Evolutionary conservation across 2,797 vertebrate genomes (phyloP), one percentile per base, ranked within the genome.

Genomic region (Hoplostethus mediterraneus): DNA sequence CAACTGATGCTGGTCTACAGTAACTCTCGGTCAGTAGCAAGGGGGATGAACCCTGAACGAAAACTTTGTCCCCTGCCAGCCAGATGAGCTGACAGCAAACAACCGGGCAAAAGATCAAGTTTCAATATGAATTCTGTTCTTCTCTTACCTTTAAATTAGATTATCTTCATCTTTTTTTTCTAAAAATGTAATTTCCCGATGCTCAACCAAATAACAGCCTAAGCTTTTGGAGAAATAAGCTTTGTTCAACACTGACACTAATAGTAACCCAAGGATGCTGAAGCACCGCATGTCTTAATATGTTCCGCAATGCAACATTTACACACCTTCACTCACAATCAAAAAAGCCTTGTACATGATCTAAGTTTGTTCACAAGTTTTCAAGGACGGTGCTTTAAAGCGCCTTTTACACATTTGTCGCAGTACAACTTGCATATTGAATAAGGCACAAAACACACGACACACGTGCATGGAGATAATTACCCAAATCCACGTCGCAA

Each of bases 401-500:
- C 59, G 55, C 36, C 16, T 62, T 85, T 82, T 67, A 81, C 75
- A 70, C 79, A 71, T 58, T 58, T 40, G 36, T 28, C 40, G 53
- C 56, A 60, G 67, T 70, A 54, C 52, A 81, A 78, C 61, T 64
- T 63, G 55, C 36, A 67, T 63, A 64, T 2, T 40, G 17, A 71
- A 54, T 6, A 68, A 40, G 21, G 49, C 47, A 33, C 48, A 63
- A 36, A 53, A 47, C 7, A 47, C 7, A 65, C 9, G 45, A 52
- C 60, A 49, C 58, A 58, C 55, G n/a, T 51, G 38, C 7, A 28
- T 28, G 59, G 9, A 64, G 79, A 90, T 92, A 92, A 87, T 95
- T 95, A 95, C 95, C 95, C 69, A 72, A 77, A 86, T 93, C 91
- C 92, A 89, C 84, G 80, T 74, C 38, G 69, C 71, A 48, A 69